phyloP scores from a whole-genome alignment of 2,113 vertebrate genomes.

The Corythornis vintsioides region DNA sequence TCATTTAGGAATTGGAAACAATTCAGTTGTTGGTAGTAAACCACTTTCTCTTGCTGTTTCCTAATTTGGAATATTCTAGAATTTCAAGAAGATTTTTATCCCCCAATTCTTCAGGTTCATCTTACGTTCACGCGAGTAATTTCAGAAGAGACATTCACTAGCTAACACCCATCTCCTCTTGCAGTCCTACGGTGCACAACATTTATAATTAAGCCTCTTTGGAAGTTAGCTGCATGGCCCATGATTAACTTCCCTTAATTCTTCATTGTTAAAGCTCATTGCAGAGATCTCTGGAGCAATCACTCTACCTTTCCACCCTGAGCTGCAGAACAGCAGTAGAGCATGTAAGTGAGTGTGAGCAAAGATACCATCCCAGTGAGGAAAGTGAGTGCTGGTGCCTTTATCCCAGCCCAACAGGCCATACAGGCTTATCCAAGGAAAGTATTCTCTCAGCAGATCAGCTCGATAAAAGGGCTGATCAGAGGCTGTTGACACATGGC shows the following conservation, averaged over 20 bases:
- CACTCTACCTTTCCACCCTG: not conserved
- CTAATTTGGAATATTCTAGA: not conserved
- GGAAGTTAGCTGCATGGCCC: slow-evolving; percentile 9
- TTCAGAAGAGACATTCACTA: slow-evolving; percentile 30
- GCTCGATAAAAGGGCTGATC: not conserved
- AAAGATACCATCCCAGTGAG: not conserved
- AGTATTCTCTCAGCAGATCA: slow-evolving; percentile 43
- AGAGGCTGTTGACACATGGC: slow-evolving; percentile 31
- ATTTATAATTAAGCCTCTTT: slow-evolving; percentile 68
- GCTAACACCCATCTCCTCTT: slow-evolving; percentile 14
- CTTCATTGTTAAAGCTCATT: slow-evolving; percentile 35
- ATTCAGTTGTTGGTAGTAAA: not conserved
- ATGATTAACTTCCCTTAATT: slow-evolving; percentile 54
- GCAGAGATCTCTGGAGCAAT: slow-evolving; percentile 22
- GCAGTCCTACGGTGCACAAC: not conserved
- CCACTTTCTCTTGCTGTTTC: not conserved
- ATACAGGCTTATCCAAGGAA: not conserved
- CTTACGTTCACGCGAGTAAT: not conserved
- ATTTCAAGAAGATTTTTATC: slow-evolving; percentile 11
- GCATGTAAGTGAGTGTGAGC: not conserved
- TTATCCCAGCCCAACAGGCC: slow-evolving; percentile 35
- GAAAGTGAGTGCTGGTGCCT: not conserved
- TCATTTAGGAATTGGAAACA: not conserved
- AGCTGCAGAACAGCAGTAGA: not conserved
- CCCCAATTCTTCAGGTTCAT: not conserved